These are phyloP conservation scores for Zophobas atratus DNA, from an alignment of 1,140 invertebrate species.

Conservation along the genomic window DNA sequence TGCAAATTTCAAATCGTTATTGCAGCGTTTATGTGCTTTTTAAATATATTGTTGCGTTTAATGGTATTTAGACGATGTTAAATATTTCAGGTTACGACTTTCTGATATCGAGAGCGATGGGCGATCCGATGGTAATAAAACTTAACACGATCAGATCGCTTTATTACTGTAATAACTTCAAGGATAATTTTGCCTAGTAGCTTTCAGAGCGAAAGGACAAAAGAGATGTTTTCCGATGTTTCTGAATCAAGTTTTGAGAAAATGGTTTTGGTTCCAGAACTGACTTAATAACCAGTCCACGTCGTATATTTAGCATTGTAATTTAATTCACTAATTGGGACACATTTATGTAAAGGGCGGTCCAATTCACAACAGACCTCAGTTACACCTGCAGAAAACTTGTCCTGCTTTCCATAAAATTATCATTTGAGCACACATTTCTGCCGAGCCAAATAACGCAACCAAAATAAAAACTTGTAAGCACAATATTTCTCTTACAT, in stretches of 20 bases:
- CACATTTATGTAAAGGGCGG: not conserved
- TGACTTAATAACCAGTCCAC: not conserved
- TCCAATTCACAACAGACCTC: not conserved
- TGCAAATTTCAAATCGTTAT: constrained; percentile 43
- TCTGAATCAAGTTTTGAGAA: too few species aligned
- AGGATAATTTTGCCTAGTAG: constrained; percentile 9
- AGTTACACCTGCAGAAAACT: not conserved
- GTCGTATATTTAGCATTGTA: not conserved
- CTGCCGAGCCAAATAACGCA: not conserved
- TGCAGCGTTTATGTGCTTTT: constrained; percentile 40
- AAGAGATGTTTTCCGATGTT: too few species aligned
- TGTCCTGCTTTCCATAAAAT: constrained; percentile 7
- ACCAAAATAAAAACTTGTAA: constrained; percentile 8
- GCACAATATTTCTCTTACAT: constrained; percentile 3
- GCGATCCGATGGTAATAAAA: constrained; percentile 24
- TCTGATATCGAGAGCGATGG: constrained; percentile 41
- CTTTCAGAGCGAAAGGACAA: not conserved
- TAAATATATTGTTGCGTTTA: constrained; percentile 43
- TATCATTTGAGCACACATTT: not conserved
- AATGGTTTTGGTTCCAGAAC: too few species aligned
- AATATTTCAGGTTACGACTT: constrained; percentile 39
- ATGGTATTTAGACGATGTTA: constrained; percentile 39
- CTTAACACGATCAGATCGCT: constrained; percentile 32
- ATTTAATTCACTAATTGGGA: not conserved
- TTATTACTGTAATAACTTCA: constrained; percentile 32